phyloP scores from a whole-genome alignment of 2,113 vertebrate genomes.

The Gasterosteus nipponicus region DNA sequence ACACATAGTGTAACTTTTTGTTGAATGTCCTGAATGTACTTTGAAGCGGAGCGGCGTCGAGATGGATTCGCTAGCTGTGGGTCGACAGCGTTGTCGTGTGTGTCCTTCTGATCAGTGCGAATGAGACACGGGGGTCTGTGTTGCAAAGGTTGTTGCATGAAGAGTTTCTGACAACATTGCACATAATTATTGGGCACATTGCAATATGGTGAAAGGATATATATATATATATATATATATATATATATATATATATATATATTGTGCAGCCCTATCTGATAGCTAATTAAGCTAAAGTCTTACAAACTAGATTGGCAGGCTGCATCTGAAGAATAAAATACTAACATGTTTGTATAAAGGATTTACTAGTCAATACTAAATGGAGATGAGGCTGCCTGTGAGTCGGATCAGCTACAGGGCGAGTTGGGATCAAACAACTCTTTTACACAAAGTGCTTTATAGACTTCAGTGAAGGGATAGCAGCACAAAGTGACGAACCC shows the following conservation, averaged over 20 bases:
- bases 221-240: not conserved
- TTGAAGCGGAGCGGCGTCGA: not conserved
- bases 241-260: not conserved
- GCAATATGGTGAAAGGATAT: not conserved
- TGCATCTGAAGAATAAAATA: not conserved
- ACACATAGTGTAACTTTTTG: not conserved
- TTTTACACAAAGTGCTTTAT: not conserved
- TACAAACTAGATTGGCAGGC: not conserved
- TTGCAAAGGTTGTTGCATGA: not conserved
- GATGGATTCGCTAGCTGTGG: not conserved
- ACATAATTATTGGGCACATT: not conserved
- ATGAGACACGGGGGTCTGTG: too few relatives aligned
- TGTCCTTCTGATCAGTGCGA: not conserved
- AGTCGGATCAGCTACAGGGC: too few relatives aligned
- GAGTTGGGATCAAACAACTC: not conserved
- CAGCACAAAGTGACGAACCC: not conserved
- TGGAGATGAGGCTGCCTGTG: not conserved
- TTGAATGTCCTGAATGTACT: not conserved
- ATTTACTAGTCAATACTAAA: not conserved
- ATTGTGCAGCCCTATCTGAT: not conserved
- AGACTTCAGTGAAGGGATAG: not conserved
- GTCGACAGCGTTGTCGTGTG: not conserved
- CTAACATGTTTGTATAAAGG: not conserved
- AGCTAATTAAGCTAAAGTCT: not conserved
- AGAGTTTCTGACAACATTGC: not conserved